phyloP scores from a whole-genome alignment of 92 coral and sea anemone genomes.

The Umimayanthus chanpuru region DNA sequence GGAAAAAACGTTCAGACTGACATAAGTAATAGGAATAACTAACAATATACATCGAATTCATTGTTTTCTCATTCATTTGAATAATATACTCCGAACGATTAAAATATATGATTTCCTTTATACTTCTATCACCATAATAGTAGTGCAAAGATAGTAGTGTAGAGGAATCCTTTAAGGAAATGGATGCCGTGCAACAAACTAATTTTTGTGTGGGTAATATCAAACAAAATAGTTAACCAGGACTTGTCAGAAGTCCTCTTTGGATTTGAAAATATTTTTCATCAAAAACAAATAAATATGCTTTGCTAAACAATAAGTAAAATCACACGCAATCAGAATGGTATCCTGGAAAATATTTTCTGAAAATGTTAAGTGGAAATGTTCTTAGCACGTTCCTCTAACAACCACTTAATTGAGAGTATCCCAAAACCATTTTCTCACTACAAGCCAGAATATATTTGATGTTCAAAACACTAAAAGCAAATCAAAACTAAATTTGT shows the following conservation, averaged over 20 bases:
- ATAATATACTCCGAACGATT: background rate
- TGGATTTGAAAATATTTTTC: background rate
- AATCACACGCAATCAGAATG: background rate
- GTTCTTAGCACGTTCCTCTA: background rate
- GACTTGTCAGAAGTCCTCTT: constrained; percentile 1
- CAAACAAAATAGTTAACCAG: background rate
- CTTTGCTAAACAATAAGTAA: background rate
- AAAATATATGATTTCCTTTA: background rate
- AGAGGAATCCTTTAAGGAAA: background rate
- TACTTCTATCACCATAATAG: background rate
- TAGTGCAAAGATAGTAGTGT: background rate
- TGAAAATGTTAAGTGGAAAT: background rate
- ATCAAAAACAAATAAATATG: background rate
- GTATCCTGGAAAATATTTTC: background rate
- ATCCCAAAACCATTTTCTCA: background rate
- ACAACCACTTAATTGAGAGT: background rate
- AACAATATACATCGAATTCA: background rate
- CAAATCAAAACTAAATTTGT: too few relatives aligned
- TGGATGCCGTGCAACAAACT: background rate
- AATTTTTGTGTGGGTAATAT: background rate
- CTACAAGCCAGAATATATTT: background rate
- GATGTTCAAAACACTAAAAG: background rate
- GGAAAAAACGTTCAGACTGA: background rate
- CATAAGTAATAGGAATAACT: background rate
- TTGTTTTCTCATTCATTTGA: background rate